Conservation (phyloP, 2,888 invertebrate species). For the Teleiodes luculella region DNA sequence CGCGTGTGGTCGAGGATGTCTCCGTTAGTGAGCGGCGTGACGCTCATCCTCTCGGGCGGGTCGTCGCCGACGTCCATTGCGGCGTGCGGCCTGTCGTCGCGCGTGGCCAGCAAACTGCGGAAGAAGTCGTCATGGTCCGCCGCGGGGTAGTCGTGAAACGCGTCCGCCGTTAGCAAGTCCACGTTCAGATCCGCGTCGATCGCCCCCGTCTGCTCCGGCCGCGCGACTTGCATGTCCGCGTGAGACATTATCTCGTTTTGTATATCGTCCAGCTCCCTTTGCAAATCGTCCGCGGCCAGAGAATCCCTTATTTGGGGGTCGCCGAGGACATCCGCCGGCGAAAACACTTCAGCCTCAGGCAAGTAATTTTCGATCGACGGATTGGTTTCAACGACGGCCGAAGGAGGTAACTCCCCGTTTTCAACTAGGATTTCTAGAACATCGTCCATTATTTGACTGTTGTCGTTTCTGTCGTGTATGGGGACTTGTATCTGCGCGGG, state of each 20-base stretch:
- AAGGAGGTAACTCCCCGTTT: slow-evolving; percentile 94
- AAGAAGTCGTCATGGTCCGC: slow-evolving; percentile 64
- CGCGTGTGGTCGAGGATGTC: slow-evolving; percentile 63
- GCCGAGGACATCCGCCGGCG: slow-evolving; percentile 55
- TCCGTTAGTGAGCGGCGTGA: slow-evolving; percentile 61
- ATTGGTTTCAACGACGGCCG: slow-evolving; percentile 85
- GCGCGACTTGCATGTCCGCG: slow-evolving; percentile 41
- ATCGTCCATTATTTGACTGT: slow-evolving; percentile 92
- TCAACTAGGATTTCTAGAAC: slow-evolving; percentile 95
- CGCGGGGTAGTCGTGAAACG: slow-evolving; percentile 58
- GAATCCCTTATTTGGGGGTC: slow-evolving; percentile 52
- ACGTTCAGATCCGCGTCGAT: slow-evolving; percentile 53
- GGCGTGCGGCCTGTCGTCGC: slow-evolving; percentile 46
- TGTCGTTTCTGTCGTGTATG: slow-evolving; percentile 50
- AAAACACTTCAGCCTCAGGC: slow-evolving; percentile 43
- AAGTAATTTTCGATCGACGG: slow-evolving; percentile 44
- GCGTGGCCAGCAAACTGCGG: slow-evolving; percentile 55
- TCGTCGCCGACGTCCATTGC: slow-evolving; percentile 66
- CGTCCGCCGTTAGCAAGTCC: slow-evolving; percentile 49
- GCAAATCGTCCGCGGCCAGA: slow-evolving; percentile 62
- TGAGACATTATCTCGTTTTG: slow-evolving; percentile 69
- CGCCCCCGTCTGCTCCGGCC: slow-evolving; percentile 37
- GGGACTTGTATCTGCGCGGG: slow-evolving; percentile 42
- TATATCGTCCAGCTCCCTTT: slow-evolving; percentile 65
- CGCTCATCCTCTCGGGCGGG: slow-evolving; percentile 53